Percentiles rank a stretch among this genome's conserved stretches.
phyloP scores from a whole-genome alignment of 1,140 invertebrate species.

The Drosophila guanche region DNA sequence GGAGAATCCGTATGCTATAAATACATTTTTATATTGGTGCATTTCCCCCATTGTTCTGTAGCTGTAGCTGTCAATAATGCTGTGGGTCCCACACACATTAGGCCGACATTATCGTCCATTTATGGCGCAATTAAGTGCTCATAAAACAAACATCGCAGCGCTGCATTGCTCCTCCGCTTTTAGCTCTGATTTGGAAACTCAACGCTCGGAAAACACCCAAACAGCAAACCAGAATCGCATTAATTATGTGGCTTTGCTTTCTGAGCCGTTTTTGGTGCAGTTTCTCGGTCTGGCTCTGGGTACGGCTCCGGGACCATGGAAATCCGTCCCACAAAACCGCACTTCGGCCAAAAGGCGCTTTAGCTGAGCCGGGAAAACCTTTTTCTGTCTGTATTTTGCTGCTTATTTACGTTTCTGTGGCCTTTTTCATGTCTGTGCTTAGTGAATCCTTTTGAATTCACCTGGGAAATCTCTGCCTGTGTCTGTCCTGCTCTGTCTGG shows the following conservation, averaged over 20 bases:
- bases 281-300: not conserved
- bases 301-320: not conserved
- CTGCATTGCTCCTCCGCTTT: constrained; percentile 11
- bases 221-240: constrained; percentile 60
- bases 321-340: constrained; percentile 16
- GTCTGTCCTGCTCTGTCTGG: constrained; percentile 4
- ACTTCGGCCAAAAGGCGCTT: constrained; percentile 29
- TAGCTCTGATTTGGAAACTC: constrained; percentile 24
- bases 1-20: constrained; percentile 48
- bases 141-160: constrained; percentile 57
- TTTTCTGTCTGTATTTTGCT: constrained; percentile 6
- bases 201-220: constrained; percentile 11
- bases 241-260: constrained; percentile 66
- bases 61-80: constrained; percentile 43
- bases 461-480: constrained; percentile 16
- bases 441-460: constrained; percentile 31
- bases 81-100: constrained; percentile 33
- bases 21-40: constrained; percentile 47
- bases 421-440: constrained; percentile 46
- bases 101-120: constrained; percentile 60
- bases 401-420: constrained; percentile 17
- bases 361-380: constrained; percentile 15
- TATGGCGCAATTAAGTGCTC: constrained; percentile 72
- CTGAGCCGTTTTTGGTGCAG: constrained; percentile 22
- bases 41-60: constrained; percentile 22